Evolutionary conservation across 2,797 vertebrate genomes (phyloP), one percentile per base, ranked within the genome.

Genomic region (Gastrophryne carolinensis): DNA sequence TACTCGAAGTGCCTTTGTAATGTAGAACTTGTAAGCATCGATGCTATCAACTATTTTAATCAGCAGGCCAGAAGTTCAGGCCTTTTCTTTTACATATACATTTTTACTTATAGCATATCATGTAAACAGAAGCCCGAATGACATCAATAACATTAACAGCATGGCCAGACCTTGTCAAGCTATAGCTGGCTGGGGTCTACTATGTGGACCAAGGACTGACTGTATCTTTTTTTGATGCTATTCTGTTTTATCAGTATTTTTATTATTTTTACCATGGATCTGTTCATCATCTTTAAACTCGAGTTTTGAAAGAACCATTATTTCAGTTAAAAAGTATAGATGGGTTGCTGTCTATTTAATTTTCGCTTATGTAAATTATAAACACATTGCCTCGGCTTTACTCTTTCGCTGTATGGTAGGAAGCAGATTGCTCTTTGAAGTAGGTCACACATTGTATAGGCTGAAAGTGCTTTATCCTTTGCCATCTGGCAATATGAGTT

Each of bases 401-500:
- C 87, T 79, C 24, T n/a, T n/a, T n/a, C n/a, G n/a, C n/a, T n/a
- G n/a, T 80, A 85, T 84, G 85, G 83, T 82, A 84, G 86, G 81
- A 81, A 73, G 74, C 89, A 90, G 87, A 86, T 87, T 91, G 90
- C 83, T 52, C 82, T 75, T 82, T 80, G 87, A 97, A 95, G 89
- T 96, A 92, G 96, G 95, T 94, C 94, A 91, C 87, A 89, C 81
- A 80, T 89, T 90, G 89, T 85, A 85, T 83, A 80, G 84, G 86
- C 85, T 41, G 72, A 86, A 82, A 80, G 82, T 75, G 81, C 80
- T 86, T 85, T 79, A 77, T 92, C 89, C 90, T 91, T 87, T 84
- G 87, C 94, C 93, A 94, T 96, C 94, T 97, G 94, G 89, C 87
- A 85, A 66, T 85, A 88, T 87, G 89, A 87, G 92, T 91, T 88